These are phyloP conservation scores for Leptinotarsa texana DNA, from an alignment of 1,140 invertebrate species.

Conservation along the genomic window DNA sequence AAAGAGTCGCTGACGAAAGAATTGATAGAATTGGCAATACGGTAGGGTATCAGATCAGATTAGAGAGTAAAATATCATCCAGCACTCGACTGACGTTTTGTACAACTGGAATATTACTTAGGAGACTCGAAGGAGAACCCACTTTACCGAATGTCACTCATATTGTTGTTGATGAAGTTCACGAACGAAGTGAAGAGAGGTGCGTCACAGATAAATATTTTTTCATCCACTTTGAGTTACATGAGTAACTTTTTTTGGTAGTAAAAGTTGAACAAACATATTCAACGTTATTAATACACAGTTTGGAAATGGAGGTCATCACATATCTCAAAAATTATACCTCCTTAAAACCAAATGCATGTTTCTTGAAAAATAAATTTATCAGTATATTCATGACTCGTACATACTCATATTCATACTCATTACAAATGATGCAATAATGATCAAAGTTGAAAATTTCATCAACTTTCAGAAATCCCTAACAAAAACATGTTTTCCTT, in stretches of 20 bases:
- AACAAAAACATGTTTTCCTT: background rate
- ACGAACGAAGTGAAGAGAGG: conserved; percentile 86
- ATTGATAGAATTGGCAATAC: conserved; percentile 78
- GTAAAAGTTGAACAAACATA: too few species aligned
- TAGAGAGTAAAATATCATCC: conserved; percentile 75
- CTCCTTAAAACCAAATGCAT: too few species aligned
- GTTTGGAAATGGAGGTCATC: too few species aligned
- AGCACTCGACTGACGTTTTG: conserved; percentile 85
- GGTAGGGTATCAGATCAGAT: conserved; percentile 83
- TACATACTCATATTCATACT: too few species aligned
- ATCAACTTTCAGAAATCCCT: background rate
- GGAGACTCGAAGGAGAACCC: conserved; percentile 77
- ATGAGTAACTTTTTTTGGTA: too few species aligned
- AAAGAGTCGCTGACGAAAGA: conserved; percentile 86
- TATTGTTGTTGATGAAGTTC: conserved; percentile 88
- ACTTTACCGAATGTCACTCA: conserved; percentile 73
- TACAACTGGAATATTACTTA: conserved; percentile 87
- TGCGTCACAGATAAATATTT: conserved; percentile 32
- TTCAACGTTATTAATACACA: too few species aligned
- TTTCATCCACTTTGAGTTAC: too few species aligned
- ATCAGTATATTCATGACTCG: too few species aligned
- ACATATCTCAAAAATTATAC: too few species aligned
- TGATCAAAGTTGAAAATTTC: background rate
- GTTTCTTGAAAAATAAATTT: too few species aligned
- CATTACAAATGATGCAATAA: too few species aligned